phyloP scores from a whole-genome alignment of 37 sponge, comb jelly and placozoan genomes.

The Corticium candelabrum region DNA sequence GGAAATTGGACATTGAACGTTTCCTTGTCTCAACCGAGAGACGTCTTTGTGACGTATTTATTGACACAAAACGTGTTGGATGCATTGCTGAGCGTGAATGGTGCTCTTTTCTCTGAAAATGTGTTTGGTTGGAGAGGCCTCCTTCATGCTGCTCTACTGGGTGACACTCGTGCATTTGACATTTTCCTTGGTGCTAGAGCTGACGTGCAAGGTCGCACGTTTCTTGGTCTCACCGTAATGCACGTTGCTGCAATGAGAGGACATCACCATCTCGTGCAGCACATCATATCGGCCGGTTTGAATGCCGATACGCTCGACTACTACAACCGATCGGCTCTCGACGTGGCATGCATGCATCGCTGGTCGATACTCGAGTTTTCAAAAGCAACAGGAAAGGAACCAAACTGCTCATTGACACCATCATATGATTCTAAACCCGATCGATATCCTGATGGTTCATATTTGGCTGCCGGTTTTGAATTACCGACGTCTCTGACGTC shows the following conservation, averaged over 20 bases:
- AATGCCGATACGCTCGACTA: conserved; percentile 26
- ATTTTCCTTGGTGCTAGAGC: conserved; percentile 25
- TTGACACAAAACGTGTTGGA: conserved; percentile 21
- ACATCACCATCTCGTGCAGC: conserved; percentile 21
- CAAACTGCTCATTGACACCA: conserved; percentile 14
- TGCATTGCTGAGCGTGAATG: conserved; percentile 10
- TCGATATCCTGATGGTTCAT: conserved; percentile 39
- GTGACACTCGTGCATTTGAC: conserved; percentile 20
- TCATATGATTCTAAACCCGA: conserved; percentile 16
- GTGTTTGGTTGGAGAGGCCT: conserved; percentile 72
- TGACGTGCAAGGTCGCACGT: conserved; percentile 41
- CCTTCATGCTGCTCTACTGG: conserved; percentile 48
- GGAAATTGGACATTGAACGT: conserved; percentile 13
- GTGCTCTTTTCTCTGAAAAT: conserved; percentile 35
- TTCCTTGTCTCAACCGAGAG: conserved; percentile 9
- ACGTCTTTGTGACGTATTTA: conserved; percentile 25
- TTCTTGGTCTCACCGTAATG: conserved; percentile 47
- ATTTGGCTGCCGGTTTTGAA: conserved; percentile 27
- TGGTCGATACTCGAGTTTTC: conserved; percentile 49
- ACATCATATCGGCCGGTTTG: conserved; percentile 44
- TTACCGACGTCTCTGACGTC: conserved; percentile 50
- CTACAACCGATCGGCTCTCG: conserved; percentile 60
- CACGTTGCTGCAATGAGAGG: conserved; percentile 77
- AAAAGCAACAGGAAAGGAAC: conserved; percentile 1
- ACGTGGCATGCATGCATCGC: conserved; percentile 68